Evolutionary conservation across 2,888 invertebrate genomes (phyloP).

Genomic region (Aethes cnicana): DNA sequence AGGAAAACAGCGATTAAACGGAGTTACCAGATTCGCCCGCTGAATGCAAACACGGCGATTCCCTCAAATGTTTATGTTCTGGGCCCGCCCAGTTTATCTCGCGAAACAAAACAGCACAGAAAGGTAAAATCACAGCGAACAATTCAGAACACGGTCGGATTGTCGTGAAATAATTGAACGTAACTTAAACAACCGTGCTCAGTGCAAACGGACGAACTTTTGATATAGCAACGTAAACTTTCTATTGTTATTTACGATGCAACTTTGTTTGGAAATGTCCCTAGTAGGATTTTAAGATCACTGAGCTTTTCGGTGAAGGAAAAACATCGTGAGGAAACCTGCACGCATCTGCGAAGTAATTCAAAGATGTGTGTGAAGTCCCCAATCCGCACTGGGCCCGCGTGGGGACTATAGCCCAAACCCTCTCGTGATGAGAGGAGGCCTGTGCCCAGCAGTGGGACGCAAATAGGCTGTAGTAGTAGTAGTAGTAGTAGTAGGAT

Average conservation of each 20-base stretch:
- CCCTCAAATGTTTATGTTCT: slow-evolving; percentile 15
- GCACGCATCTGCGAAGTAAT: too few species aligned
- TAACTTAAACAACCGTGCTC: slow-evolving; percentile 8
- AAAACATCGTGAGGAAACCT: too few species aligned
- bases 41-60: slow-evolving; percentile 10
- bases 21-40: slow-evolving; percentile 10
- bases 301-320: too few species aligned
- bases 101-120: not conserved
- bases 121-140: not conserved
- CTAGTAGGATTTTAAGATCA: too few species aligned
- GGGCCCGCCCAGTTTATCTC: not conserved
- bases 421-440: too few species aligned
- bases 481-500: too few species aligned
- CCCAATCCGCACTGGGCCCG: too few species aligned
- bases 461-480: too few species aligned
- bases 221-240: not conserved
- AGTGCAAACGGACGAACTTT: not conserved
- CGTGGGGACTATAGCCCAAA: too few species aligned
- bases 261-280: slow-evolving; percentile 13
- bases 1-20: slow-evolving; percentile 10
- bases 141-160: not conserved
- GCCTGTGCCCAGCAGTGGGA: too few species aligned
- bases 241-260: slow-evolving; percentile 17
- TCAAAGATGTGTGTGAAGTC: too few species aligned
- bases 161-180: slow-evolving; percentile 8